Conservation (phyloP, 2,888 invertebrate genomes). For the Dicyrtoma fusca region DNA sequence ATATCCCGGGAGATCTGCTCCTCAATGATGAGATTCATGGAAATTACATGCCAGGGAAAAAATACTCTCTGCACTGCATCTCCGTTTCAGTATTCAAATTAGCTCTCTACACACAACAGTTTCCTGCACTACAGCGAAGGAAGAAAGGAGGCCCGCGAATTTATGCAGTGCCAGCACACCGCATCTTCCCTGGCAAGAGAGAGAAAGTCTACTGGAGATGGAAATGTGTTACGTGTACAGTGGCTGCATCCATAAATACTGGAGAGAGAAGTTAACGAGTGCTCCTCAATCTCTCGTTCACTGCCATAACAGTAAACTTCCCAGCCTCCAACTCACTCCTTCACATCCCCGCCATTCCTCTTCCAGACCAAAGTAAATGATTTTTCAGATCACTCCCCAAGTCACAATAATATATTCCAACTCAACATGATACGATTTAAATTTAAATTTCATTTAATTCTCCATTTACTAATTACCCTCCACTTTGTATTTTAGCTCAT, state of each 20-base stretch:
- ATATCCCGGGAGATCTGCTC: slow-evolving; percentile 14
- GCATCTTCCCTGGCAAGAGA: background rate
- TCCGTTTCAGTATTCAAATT: background rate
- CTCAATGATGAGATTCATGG: slow-evolving; percentile 41
- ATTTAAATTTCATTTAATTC: too few species aligned
- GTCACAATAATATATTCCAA: too few species aligned
- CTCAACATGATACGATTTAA: too few species aligned
- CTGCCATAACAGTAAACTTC: background rate
- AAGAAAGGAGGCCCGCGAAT: too few species aligned
- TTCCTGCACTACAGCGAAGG: background rate
- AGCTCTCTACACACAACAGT: background rate
- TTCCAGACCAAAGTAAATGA: background rate
- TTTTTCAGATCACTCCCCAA: too few species aligned
- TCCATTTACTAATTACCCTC: too few species aligned
- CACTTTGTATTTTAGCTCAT: too few species aligned
- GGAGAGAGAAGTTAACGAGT: background rate
- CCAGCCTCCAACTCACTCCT: background rate
- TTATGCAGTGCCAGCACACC: too few species aligned
- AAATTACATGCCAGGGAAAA: slow-evolving; percentile 32
- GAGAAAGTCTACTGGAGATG: background rate
- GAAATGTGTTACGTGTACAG: background rate
- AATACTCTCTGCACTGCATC: background rate
- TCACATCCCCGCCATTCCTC: background rate
- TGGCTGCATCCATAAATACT: background rate
- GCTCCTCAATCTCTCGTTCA: slow-evolving; percentile 1